Evolutionary conservation across 1,140 invertebrate genomes (phyloP), one percentile per base, ranked within the genome.

Genomic region (Orchestia grillus): DNA sequence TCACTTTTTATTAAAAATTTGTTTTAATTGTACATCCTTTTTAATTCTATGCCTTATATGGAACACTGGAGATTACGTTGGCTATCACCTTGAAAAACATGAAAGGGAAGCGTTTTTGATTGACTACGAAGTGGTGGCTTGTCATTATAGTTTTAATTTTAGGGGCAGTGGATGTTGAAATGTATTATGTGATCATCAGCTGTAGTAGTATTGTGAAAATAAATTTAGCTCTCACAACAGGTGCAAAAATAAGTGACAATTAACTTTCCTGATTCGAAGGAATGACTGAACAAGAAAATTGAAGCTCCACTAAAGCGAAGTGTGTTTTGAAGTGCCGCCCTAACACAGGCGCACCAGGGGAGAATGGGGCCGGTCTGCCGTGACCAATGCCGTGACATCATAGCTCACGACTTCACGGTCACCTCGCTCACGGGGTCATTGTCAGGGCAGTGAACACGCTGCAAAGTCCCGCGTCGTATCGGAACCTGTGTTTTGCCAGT

Each of bases 341-440:
- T 1, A 77, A 36, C 62, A 15, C 62, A 8, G 36, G 62, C 62
- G 15, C 15, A 77, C 15, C 62, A 8, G 11, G 62, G 62, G 15
- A 77, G 11, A 77, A 77, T 91, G 88, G 36, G 88, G 44, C 92
- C 44, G 44, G 44, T 15, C 43, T 44, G 92, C 92, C 92, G 92
- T 94, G 92, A 94, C 92, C 92, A 94, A 94, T 94, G 40, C 92
- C 44, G 92, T 94, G 92, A 94, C 92, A 94, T 94, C 92, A 94
- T 94, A 19, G 92, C 92, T 94, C 92, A 94, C 92, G 92, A 94
- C 92, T 94, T 94, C 92, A 94, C 92, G 92, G 92, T 45, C 44
- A n/a, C 40, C 43, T 44, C 43, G 41, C 90, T 87, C 8, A 41
- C 88, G 62, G 88, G 88, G 92, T 94, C 92, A 94, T 47, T 94